Conservation (phyloP, 2,888 invertebrate species). For the Pelosia muscerda region DNA sequence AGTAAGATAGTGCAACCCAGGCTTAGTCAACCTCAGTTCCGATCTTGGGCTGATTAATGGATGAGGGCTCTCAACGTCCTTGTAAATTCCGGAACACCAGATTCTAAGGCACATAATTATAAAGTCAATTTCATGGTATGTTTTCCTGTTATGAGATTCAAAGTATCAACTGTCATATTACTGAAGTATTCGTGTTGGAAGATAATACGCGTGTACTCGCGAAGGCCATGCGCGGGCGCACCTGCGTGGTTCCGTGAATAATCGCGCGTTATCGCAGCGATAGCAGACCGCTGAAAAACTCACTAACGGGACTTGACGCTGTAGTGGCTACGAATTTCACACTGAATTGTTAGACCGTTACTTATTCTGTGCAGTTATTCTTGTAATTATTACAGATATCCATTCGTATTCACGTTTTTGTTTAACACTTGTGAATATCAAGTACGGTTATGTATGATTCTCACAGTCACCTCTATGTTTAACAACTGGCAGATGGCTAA, state of each 20-base stretch:
- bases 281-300: constrained; percentile 18
- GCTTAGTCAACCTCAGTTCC: no score
- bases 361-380: constrained; percentile 3
- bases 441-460: constrained; percentile 1
- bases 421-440: neutral
- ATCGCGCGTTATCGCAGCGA: constrained; percentile 33
- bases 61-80: no score
- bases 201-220: constrained; percentile 48
- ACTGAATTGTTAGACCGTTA: constrained; percentile 16
- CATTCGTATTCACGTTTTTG: neutral
- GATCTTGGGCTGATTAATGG: no score
- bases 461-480: neutral
- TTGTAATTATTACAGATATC: neutral
- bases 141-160: constrained; percentile 7
- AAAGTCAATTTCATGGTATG: neutral
- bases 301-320: constrained; percentile 14
- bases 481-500: neutral
- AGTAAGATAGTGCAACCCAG: no score
- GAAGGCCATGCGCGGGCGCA: constrained; percentile 50
- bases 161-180: constrained; percentile 6
- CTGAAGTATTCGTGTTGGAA: constrained; percentile 21
- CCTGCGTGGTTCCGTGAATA: constrained; percentile 48
- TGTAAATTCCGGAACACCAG: no score
- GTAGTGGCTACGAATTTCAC: constrained; percentile 26
- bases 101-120: no score